Evolutionary conservation across 1,140 invertebrate genomes (phyloP).

Genomic region (Drosophila saltans): DNA sequence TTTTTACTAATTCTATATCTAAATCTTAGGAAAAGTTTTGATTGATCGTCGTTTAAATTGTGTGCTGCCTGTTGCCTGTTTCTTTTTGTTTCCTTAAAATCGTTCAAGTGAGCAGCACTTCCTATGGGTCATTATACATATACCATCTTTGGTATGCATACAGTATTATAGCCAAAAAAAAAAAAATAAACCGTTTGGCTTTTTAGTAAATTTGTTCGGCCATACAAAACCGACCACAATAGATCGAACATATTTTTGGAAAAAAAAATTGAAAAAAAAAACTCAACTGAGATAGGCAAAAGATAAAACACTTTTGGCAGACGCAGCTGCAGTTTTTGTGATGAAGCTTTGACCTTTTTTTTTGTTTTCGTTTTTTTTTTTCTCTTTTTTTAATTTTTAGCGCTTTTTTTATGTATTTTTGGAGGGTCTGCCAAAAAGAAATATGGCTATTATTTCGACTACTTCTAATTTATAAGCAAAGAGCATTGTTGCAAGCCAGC

Average conservation of each 20-base stretch:
- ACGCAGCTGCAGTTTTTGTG: slow-evolving; percentile 65
- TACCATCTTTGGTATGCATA: background rate
- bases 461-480: slow-evolving; percentile 78
- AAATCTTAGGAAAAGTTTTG: too few species aligned
- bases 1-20: too few species aligned
- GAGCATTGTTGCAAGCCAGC: slow-evolving; percentile 40
- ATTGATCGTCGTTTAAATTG: background rate
- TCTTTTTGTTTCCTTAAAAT: background rate
- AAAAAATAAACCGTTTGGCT: background rate
- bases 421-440: slow-evolving; percentile 69
- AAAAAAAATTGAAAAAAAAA: background rate
- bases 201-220: slow-evolving; percentile 6
- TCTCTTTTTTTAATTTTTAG: background rate
- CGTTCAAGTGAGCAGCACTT: background rate
- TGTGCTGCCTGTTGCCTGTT: background rate
- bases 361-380: slow-evolving; percentile 15
- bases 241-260: slow-evolving; percentile 42
- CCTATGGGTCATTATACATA: background rate
- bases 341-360: slow-evolving; percentile 76
- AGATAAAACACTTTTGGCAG: slow-evolving; percentile 64
- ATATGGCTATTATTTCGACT: slow-evolving; percentile 80
- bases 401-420: slow-evolving; percentile 15
- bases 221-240: slow-evolving; percentile 25
- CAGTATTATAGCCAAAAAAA: background rate
- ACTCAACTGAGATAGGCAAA: slow-evolving; percentile 45